Base-by-base conservation (phyloP, 2,888 invertebrate genomes). In the Perithous albicinctus region DNA sequence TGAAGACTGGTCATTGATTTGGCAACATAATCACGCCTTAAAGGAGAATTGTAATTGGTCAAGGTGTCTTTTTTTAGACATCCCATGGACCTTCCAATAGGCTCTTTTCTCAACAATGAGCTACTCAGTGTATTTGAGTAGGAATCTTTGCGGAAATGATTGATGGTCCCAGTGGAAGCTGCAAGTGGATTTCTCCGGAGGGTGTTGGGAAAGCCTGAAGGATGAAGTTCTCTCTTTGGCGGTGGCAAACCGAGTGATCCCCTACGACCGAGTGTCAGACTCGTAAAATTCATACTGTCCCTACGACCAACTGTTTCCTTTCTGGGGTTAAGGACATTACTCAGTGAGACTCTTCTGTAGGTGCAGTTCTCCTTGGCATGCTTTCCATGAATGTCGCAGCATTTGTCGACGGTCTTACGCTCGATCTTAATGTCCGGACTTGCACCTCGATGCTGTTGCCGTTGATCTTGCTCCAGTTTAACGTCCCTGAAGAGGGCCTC, bases 401-500 rank as follows among this genome's bases (percentile, higher is more conserved):
- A 95, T 83, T 94, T 93, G 91, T 95, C 95, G 73, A 95, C 95
- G 64, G 94, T 93, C 88, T 94, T 94, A 48, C 94, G 94, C 90
- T 95, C 94, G 32, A 94, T 92, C 83, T 93, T 93, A 32, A 93
- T 91, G 66, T 89, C 88, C 15, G 87, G 88, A 74, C 84, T 89
- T 51, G 67, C 81, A 8, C 67, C 67, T 8, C 72, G 56, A 2
- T 87, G 86, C 10, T 86, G 87, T 18, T 48, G 67, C 70, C 78
- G 75, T 29, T 88, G 88, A 29, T 86, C 82, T 78, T 92, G 92
- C 35, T 95, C 95, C 87, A 96, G 90, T 89, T 94, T 95, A 87
- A 95, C 94, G 88, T 95, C 95, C 84, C 94, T 94, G 93, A 96
- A 96, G 90, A 96, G 94, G 56, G 95, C 95, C 90, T 96, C 96